Percentiles rank a stretch among this genome's conserved stretches.
phyloP scores from a whole-genome alignment of 2,888 invertebrate species.

The Eutolmus rufibarbis region DNA sequence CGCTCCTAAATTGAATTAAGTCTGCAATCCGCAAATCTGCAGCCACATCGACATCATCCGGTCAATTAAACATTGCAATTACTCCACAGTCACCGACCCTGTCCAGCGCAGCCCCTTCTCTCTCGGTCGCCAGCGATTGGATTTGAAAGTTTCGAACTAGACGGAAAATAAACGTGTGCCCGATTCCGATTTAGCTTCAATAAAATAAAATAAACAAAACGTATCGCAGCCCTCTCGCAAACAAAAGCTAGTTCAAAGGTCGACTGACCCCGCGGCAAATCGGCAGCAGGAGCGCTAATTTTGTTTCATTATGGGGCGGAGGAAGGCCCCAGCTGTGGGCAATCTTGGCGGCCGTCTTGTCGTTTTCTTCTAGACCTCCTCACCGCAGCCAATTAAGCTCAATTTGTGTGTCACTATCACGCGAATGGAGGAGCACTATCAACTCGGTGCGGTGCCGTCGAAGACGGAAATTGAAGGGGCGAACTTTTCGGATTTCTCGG shows the following conservation, averaged over 20 bases:
- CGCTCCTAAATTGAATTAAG: not conserved
- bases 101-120: not conserved
- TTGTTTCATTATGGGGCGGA: not conserved
- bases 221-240: not conserved
- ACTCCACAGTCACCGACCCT: conserved; percentile 28
- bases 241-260: conserved; percentile 16
- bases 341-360: not conserved
- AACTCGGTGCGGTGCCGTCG: not conserved
- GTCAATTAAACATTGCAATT: conserved; percentile 32
- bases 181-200: not conserved
- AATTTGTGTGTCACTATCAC: conserved; percentile 20
- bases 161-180: not conserved
- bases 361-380: not conserved
- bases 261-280: not conserved
- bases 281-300: not conserved
- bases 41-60: not conserved
- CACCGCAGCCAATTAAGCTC: conserved; percentile 13
- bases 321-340: not conserved
- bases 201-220: not conserved
- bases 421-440: not conserved
- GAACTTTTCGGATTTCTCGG: not conserved
- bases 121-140: not conserved
- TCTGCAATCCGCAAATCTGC: not conserved
- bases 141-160: not conserved
- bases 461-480: not conserved